Evolutionary conservation across 2,888 invertebrate species (phyloP).

Genomic region (Orgyia antiqua): DNA sequence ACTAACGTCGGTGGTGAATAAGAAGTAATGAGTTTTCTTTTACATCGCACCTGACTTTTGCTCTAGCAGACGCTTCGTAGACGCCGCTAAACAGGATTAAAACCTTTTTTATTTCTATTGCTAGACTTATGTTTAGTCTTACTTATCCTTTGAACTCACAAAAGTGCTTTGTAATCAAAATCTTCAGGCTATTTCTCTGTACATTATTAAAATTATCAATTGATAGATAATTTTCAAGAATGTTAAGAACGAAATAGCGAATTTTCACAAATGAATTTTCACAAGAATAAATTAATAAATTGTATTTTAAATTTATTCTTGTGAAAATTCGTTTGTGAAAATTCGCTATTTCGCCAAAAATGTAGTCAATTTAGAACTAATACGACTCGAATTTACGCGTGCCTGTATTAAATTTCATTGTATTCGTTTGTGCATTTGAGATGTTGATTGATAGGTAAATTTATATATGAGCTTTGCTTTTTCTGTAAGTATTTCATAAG

Average conservation of each 20-base stretch:
- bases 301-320: too few species aligned
- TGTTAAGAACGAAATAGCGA: too few species aligned
- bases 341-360: too few species aligned
- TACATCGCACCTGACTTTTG: constrained; percentile 64
- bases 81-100: constrained; percentile 68
- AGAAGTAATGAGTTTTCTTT: constrained; percentile 76
- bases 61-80: constrained; percentile 48
- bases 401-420: constrained; percentile 50
- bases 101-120: constrained; percentile 52
- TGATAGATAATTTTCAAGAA: too few species aligned
- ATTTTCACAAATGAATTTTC: too few species aligned
- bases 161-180: constrained; percentile 12
- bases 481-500: too few species aligned
- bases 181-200: too few species aligned
- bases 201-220: too few species aligned
- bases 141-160: constrained; percentile 10
- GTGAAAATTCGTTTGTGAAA: too few species aligned
- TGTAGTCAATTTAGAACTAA: too few species aligned
- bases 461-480: constrained; percentile 38
- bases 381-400: too few species aligned
- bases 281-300: too few species aligned
- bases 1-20: constrained; percentile 50
- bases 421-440: constrained; percentile 39
- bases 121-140: constrained; percentile 28
- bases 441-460: constrained; percentile 61